These are phyloP conservation scores for Callimorpha dominula DNA, from an alignment of 2,888 invertebrate genomes.

Conservation along the genomic window DNA sequence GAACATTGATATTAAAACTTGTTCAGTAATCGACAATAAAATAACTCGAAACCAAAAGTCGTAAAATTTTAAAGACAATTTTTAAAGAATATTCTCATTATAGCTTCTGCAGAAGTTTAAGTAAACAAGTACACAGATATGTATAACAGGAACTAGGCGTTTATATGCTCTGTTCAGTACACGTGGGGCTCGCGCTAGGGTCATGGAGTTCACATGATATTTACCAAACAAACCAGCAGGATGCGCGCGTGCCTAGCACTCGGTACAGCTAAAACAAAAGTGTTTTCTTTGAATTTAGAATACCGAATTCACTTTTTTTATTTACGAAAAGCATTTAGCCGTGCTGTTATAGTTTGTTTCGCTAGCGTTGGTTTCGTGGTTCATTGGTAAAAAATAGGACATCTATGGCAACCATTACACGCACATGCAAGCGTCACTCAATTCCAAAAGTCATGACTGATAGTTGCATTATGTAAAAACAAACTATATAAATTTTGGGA, in stretches of 20 bases:
- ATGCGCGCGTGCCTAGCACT: conserved; percentile 60
- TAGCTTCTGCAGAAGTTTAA: conserved; percentile 8
- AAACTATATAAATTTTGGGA: no score
- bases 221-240: conserved; percentile 74
- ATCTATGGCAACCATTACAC: no score
- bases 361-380: no score
- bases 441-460: no score
- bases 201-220: conserved; percentile 75
- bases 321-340: no score
- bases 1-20: no score
- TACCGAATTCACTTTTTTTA: neutral
- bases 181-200: conserved; percentile 55
- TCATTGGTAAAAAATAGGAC: no score
- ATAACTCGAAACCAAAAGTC: neutral
- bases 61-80: neutral
- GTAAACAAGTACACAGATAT: conserved; percentile 31
- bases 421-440: no score
- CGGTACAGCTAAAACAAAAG: conserved; percentile 43
- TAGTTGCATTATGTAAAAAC: no score
- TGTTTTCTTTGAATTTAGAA: neutral
- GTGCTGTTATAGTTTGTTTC: no score
- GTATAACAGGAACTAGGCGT: conserved; percentile 40
- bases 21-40: no score
- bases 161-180: conserved; percentile 26
- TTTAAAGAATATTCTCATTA: neutral